Conservation (phyloP, 2,113 vertebrate species). For the Xiphorhynchus elegans region DNA sequence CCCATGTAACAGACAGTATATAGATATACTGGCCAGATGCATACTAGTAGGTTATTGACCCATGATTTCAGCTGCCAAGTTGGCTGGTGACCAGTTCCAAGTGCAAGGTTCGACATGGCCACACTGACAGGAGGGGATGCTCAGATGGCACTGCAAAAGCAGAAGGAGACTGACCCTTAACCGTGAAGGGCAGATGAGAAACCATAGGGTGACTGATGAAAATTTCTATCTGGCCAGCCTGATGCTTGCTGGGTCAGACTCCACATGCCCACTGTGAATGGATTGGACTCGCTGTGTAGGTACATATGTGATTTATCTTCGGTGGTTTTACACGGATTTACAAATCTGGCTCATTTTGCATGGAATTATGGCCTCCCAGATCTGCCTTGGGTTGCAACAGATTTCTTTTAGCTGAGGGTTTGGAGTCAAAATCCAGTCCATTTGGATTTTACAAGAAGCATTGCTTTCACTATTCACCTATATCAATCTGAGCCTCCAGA, state of each 20-base stretch:
- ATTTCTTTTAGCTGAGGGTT: neutral
- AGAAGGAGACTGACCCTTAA: neutral
- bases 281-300: neutral
- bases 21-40: neutral
- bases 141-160: neutral
- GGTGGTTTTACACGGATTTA: neutral
- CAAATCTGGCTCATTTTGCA: neutral
- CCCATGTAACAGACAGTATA: neutral
- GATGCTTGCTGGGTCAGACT: slow-evolving; percentile 2
- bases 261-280: slow-evolving; percentile 18
- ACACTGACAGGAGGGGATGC: neutral
- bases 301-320: neutral
- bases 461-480: neutral
- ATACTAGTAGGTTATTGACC: neutral
- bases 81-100: neutral
- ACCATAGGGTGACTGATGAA: neutral
- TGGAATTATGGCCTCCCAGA: neutral
- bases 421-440: neutral
- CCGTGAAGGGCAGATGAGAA: neutral
- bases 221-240: neutral
- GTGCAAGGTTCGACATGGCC: neutral
- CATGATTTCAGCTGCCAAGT: neutral
- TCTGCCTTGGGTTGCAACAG: neutral
- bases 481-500: neutral
- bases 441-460: neutral